A percentile compares a stretch with the other conserved stretches of the same genome.
phyloP scores from a whole-genome alignment of 1,140 invertebrate genomes.

The Bathynomus jamesi region DNA sequence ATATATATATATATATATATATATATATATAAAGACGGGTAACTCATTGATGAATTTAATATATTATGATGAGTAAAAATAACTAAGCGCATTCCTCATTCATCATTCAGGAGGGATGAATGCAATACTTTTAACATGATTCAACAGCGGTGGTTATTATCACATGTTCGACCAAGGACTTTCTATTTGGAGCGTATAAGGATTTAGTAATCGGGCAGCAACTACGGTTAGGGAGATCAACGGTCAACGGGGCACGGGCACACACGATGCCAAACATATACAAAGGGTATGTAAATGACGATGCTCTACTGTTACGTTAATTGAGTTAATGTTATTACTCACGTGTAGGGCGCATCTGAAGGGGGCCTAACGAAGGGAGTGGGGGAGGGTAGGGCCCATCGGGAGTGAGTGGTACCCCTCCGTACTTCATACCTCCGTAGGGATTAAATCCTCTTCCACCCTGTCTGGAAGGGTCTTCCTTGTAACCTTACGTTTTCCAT shows the following conservation, averaged over 20 bases:
- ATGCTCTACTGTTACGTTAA: neutral
- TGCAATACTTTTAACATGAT: too few species aligned
- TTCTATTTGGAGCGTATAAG: too few species aligned
- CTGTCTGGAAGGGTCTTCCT: neutral
- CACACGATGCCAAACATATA: neutral
- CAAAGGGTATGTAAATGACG: neutral
- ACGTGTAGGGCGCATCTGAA: neutral
- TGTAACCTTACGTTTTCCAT: neutral
- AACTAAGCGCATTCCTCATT: too few species aligned
- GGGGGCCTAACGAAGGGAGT: neutral
- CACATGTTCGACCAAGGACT: too few species aligned
- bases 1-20: slow-evolving; percentile 2
- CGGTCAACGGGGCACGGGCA: too few species aligned
- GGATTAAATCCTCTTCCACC: neutral
- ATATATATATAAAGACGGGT: slow-evolving; percentile 3
- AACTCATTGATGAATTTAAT: neutral
- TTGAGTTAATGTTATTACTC: neutral
- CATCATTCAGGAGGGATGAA: too few species aligned
- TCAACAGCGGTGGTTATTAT: too few species aligned
- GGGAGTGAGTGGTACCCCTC: neutral
- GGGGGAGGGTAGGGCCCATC: neutral
- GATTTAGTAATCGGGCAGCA: too few species aligned
- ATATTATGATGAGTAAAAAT: too few species aligned
- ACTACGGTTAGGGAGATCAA: too few species aligned
- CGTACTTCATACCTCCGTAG: neutral